Base-by-base conservation (phyloP, 1,140 invertebrate species). In the Achroia grisella region DNA sequence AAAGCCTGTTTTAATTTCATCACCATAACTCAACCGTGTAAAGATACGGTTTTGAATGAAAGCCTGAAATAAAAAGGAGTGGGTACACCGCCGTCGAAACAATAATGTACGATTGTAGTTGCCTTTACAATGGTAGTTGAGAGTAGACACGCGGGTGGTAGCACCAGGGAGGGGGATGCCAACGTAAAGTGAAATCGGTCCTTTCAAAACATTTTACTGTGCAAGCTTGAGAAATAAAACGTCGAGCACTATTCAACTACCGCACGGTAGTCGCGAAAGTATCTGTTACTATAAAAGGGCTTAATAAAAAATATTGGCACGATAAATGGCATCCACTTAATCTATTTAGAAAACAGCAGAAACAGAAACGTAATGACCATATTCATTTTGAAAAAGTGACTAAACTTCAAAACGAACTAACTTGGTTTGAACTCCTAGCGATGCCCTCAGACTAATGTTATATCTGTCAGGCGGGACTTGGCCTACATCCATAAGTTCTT, bases 101-200 rank as follows among this genome's bases (percentile, higher is more conserved):
- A 81, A 78, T 84, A 84, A 77, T 79, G 71, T 65, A 61, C 67
- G 74, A 79, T 80, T 78, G 77, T 83, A 72, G 74, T 79, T 84
- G 67, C 65, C 68, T 56, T 64, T 60, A 82, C 72, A 84, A 84
- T 80, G 52, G 60, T 39, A 64, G 56, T 56, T 56, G 59, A 39
- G 39, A 31, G 56, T 45, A 32, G 68, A 71, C 62, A 64, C 57
- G 65, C 65, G 69, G 62, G 68, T 13, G 75, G 70, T 48, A 48
- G 58, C 57, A 61, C 35, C 49, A 32, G 28, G 42, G 35, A 29
- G 31, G 34, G 27, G 15, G 17, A 44, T 35, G 28, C 44, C 34
- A 51, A 59, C 55, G 65, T 55, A 66, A 71, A 71, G 73, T 68
- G 76, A 74, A 81, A 80, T 76, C 77, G 72, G 68, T 78, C 70